Evolutionary conservation across 23 tunicate species (phyloP), one percentile per base, ranked within the genome.

Genomic region (Styela clava): DNA sequence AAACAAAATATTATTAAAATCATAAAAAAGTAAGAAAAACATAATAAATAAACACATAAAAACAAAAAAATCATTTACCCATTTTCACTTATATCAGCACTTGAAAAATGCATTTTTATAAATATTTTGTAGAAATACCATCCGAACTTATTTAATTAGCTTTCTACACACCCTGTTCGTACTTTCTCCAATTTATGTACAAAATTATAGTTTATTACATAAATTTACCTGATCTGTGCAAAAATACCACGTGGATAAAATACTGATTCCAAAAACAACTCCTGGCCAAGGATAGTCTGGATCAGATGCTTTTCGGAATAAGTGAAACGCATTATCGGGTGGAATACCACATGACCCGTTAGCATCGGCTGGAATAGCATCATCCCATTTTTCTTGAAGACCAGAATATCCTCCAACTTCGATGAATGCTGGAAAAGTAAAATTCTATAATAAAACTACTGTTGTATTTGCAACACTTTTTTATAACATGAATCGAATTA

Each of bases 231-330:
- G 85, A 35, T 82, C 85, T 24, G 86, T 76, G 31, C 86, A 83
- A 79, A 79, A 83, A 26, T 83, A 83, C 86, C 86, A 83, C 0
- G 79, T 61, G 25, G 86, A 74, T 16, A 62, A 24, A 16, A 83
- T 79, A 7, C 33, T 63, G 2, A 83, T 26, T 19, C 82, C 86
- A 32, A 83, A 83, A 18, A 83, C 56, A 30, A 74, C 82, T 12
- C 86, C 86, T 12, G 86, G 83, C 86, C 86, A 83, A 0, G 86
- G 86, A 63, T 74, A 83, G 78, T 83, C 83, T 61, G 74, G 74
- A 83, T 83, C 86, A 16, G 81, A 76, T 19, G 81, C 81, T 35
- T 76, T n/a, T 16, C 81, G 81, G 32, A 76, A 76, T 20, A 76
- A 28, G 29, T 76, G 81, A 36, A 76, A 76, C 18, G 81, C 81